Base-by-base conservation (phyloP, 1,140 invertebrate genomes). In the Thaumatotibia leucotreta region DNA sequence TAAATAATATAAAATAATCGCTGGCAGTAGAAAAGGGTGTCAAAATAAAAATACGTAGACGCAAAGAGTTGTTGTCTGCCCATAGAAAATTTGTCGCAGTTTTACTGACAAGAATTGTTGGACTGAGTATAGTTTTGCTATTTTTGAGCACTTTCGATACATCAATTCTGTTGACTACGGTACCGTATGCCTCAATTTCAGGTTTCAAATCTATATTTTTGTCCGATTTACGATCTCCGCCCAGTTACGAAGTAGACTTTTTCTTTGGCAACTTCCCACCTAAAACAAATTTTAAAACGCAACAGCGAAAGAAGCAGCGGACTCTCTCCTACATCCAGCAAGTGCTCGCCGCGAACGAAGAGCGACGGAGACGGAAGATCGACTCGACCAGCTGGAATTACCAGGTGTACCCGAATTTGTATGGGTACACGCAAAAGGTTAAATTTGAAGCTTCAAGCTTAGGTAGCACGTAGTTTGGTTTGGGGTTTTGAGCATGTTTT, bases 341-440 rank as follows among this genome's bases (percentile, higher is more conserved):
- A 86, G 84, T 90, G 69, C 64, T 80, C 6, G 80, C 83, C 0
- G 80, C 82, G 0, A 88, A 82, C 49, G 88, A 90, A 66, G 85
- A 90, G 63, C 65, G 85, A 35, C 72, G 86, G 22, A 80, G 74
- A 45, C 69, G 80, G n/a, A 72, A 80, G 45, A 77, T 81, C 39
- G 83, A 89, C 14, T 75, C 93, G 75, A 94, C 95, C 72, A 93
- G 94, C 29, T 96, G 96, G 95, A 95, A 95, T 83, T 97, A 95
- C 91, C 95, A 97, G 92, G 93, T 96, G 67, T 93, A 96, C 83
- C 96, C 96, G 72, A 94, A 95, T 75, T 92, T 97, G 75, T 96
- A 96, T 92, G 94, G 95, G 87, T 93, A 94, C 84, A 95, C 95
- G 82, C 95, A 96, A 92, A 97, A 97, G 96, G 96, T 96, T 94